These are phyloP conservation scores for Vanessa cardui DNA, from an alignment of 2,888 invertebrate genomes.

Conservation along the genomic window DNA sequence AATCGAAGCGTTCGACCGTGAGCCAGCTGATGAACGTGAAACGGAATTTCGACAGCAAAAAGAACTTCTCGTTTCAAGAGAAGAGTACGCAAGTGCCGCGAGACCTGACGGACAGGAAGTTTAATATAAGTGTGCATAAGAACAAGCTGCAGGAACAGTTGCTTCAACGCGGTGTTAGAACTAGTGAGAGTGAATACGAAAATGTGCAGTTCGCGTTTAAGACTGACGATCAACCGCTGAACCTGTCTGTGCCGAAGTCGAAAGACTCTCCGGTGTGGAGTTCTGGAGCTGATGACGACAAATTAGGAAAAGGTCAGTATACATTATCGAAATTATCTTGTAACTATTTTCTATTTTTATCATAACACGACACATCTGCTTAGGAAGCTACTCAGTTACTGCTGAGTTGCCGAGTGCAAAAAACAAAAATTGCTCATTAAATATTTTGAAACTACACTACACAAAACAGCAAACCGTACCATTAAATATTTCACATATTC, in stretches of 20 bases:
- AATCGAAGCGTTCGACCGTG: constrained; percentile 48
- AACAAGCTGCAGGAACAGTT: constrained; percentile 74
- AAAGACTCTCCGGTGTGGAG: constrained; percentile 65
- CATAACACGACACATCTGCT: no score
- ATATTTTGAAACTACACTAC: no score
- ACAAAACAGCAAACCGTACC: no score
- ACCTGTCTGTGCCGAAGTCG: constrained; percentile 83
- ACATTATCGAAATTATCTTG: no score
- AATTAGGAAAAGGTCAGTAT: constrained; percentile 62
- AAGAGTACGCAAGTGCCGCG: constrained; percentile 73
- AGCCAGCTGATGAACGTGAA: constrained; percentile 69
- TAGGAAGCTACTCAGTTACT: no score
- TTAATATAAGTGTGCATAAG: constrained; percentile 64
- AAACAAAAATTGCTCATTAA: no score
- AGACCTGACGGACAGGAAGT: constrained; percentile 55
- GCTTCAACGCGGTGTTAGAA: constrained; percentile 66
- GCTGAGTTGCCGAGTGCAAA: no score
- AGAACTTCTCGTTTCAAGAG: constrained; percentile 50
- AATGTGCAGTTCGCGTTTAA: constrained; percentile 57
- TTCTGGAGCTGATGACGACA: constrained; percentile 59
- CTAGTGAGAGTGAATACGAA: constrained; percentile 66
- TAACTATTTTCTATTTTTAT: no score
- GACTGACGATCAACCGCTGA: constrained; percentile 81
- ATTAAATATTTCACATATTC: no score
- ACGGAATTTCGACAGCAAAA: constrained; percentile 58